A percentile compares a stretch with the other conserved stretches of the same genome.
These are phyloP conservation scores for Colletes gigas DNA, from an alignment of 1,140 invertebrate species.

Conservation along the genomic window DNA sequence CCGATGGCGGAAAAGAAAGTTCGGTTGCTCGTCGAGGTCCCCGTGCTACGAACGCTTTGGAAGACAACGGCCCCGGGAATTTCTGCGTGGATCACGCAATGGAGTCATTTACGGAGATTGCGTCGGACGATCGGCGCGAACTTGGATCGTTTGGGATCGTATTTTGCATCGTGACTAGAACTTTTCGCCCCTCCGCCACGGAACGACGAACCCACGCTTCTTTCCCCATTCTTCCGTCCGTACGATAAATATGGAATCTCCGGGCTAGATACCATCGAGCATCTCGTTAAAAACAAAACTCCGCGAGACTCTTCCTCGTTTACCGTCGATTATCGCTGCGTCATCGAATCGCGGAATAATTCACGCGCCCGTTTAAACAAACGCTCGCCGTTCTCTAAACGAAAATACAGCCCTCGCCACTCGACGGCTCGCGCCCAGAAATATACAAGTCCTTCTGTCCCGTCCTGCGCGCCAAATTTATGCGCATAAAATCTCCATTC, in stretches of 20 bases:
- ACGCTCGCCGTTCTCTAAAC: not conserved
- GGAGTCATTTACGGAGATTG: constrained; percentile 17
- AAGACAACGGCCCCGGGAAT: not conserved
- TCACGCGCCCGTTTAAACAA: not conserved
- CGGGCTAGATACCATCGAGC: not conserved
- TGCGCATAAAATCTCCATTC: constrained; percentile 47
- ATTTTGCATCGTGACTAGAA: constrained; percentile 1
- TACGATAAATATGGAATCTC: too few species aligned
- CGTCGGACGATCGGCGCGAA: not conserved
- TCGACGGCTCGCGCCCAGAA: constrained; percentile 6
- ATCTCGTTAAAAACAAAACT: constrained; percentile 1
- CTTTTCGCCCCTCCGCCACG: not conserved
- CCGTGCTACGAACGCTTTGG: not conserved
- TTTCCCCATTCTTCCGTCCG: not conserved
- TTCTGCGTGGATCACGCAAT: constrained; percentile 28
- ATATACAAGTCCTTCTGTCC: constrained; percentile 19
- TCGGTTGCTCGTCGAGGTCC: not conserved
- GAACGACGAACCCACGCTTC: too few species aligned
- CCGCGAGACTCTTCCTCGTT: not conserved
- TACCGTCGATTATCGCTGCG: not conserved
- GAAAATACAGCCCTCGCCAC: not conserved
- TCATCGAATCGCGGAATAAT: not conserved
- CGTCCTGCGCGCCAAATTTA: constrained; percentile 20
- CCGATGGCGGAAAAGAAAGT: constrained; percentile 31
- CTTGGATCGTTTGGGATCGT: not conserved